A percentile compares a stretch with the other conserved stretches of the same genome.
Evolutionary conservation across 2,888 invertebrate species (phyloP).

Genomic region (Ophion slaviceki): DNA sequence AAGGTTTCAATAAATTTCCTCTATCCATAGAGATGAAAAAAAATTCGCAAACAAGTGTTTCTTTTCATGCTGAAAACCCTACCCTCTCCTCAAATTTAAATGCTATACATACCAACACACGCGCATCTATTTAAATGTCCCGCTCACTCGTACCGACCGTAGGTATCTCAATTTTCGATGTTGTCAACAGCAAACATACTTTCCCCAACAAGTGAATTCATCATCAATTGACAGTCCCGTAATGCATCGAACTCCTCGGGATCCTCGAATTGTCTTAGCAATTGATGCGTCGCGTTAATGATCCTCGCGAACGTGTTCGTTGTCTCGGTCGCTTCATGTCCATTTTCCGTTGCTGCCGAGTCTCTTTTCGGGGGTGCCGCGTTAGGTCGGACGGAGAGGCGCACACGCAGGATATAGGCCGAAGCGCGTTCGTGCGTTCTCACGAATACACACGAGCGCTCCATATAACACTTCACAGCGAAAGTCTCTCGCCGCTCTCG

Average conservation of each 20-base stretch:
- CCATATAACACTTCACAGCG: slow-evolving; percentile 15
- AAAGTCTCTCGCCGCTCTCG: slow-evolving; percentile 50
- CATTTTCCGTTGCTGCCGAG: slow-evolving; percentile 24
- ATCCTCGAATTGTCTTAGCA: background rate
- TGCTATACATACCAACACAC: too few relatives aligned
- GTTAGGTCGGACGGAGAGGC: slow-evolving; percentile 1
- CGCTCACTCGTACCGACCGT: slow-evolving; percentile 14
- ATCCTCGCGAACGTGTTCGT: background rate
- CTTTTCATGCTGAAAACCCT: too few relatives aligned
- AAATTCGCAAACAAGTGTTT: too few relatives aligned
- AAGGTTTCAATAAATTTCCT: too few relatives aligned
- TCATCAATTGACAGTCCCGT: background rate
- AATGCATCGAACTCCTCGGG: background rate
- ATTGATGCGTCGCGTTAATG: background rate
- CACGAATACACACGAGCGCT: slow-evolving; percentile 23
- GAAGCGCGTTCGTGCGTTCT: slow-evolving; percentile 9
- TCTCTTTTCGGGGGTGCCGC: background rate
- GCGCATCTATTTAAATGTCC: background rate
- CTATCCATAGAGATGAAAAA: too few relatives aligned
- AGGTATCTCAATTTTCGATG: slow-evolving; percentile 5
- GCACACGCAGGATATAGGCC: slow-evolving; percentile 3
- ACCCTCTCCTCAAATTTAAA: too few relatives aligned
- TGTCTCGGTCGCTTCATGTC: background rate
- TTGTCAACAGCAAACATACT: background rate
- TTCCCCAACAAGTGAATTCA: background rate